Evolutionary conservation across 1,140 invertebrate species (phyloP).

Genomic region (Metopolophium dirhodum): DNA sequence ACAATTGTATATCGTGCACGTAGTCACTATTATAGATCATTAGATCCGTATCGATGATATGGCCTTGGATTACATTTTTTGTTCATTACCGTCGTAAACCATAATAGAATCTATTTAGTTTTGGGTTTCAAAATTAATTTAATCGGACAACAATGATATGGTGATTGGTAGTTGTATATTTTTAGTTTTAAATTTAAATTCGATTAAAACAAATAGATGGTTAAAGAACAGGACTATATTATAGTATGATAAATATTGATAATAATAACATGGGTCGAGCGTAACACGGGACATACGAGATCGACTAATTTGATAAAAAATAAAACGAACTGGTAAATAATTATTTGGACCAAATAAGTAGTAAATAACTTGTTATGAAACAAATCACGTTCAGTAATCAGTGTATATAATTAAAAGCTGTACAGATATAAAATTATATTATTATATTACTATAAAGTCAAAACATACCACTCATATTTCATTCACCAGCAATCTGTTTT

Average conservation of each 20-base stretch:
- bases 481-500: neutral
- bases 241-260: neutral
- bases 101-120: neutral
- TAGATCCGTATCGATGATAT: slow-evolving; percentile 9
- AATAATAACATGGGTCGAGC: neutral
- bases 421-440: neutral
- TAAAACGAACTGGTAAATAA: slow-evolving; percentile 1
- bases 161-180: neutral
- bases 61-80: slow-evolving; percentile 28
- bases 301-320: neutral
- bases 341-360: neutral
- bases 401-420: neutral
- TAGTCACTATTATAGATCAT: slow-evolving; percentile 17
- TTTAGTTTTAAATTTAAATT: neutral
- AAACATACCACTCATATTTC: neutral
- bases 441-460: neutral
- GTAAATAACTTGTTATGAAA: slow-evolving; percentile 31
- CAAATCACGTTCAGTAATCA: neutral
- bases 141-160: neutral
- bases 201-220: neutral
- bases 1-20: slow-evolving; percentile 22
- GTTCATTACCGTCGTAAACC: neutral
- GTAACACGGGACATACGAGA: neutral
- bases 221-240: neutral
- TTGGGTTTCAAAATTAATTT: neutral